Conservation (phyloP, 2,797 vertebrate genomes). For the Numenius phaeopus region DNA sequence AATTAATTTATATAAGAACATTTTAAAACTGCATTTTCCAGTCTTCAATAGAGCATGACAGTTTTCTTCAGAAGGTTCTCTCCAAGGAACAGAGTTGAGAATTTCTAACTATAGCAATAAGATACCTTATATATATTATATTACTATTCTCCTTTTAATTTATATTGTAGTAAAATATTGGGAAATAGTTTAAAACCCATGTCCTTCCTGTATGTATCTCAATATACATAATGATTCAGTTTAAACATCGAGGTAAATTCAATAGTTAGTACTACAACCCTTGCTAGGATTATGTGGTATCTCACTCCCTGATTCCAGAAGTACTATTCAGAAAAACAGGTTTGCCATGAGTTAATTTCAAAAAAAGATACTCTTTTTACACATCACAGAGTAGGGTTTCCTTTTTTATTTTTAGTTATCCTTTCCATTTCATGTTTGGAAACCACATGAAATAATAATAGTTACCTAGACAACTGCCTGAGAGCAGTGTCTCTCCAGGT, state of each 20-base stretch:
- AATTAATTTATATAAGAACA: background rate
- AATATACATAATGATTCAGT: background rate
- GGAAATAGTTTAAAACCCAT: background rate
- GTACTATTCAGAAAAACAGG: background rate
- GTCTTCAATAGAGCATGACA: background rate
- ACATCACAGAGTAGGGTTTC: background rate
- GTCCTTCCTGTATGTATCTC: background rate
- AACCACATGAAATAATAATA: background rate
- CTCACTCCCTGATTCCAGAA: background rate
- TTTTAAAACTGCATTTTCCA: background rate
- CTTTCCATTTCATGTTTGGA: background rate
- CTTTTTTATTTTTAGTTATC: background rate
- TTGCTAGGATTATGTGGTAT: background rate
- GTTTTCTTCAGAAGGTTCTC: background rate
- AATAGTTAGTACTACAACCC: background rate
- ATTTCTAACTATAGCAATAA: background rate
- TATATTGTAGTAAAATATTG: background rate
- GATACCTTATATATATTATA: background rate
- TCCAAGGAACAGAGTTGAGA: background rate
- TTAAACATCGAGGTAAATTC: background rate
- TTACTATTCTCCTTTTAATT: background rate
- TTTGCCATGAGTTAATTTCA: background rate
- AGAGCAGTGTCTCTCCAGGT: background rate
- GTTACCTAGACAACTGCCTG: background rate
- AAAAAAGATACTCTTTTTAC: background rate